Conservation (phyloP, 2,113 vertebrate genomes). For the Dinomys branickii region DNA sequence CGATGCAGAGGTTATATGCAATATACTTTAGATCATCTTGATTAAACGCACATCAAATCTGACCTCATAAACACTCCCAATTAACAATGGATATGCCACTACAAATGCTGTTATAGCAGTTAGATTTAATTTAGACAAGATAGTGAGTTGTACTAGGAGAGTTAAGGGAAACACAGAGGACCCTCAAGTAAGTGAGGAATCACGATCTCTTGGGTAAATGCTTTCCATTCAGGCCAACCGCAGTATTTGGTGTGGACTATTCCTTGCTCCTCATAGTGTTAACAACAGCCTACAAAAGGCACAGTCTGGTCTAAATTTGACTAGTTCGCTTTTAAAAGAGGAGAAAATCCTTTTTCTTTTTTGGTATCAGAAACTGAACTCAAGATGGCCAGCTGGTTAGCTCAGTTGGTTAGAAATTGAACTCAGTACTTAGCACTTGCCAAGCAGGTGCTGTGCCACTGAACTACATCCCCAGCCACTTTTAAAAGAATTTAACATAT, state of each 20-base stretch:
- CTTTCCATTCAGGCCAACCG: constrained; percentile 22
- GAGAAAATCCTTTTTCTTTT: too few species aligned
- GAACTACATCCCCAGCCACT: not conserved
- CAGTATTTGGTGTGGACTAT: not conserved
- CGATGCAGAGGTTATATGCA: constrained; percentile 23
- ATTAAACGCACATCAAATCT: constrained; percentile 57
- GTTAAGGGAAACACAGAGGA: constrained; percentile 17
- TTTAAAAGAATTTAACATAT: constrained; percentile 8
- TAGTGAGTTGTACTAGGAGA: constrained; percentile 20
- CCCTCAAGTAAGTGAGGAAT: constrained; percentile 28
- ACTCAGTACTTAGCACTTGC: too few species aligned
- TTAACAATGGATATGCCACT: constrained; percentile 36
- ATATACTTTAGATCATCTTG: constrained; percentile 34
- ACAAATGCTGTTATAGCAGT: constrained; percentile 42
- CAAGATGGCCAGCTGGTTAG: too few species aligned
- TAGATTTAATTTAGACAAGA: constrained; percentile 58
- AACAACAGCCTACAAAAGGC: not conserved
- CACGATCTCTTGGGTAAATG: not conserved
- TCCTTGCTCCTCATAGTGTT: not conserved
- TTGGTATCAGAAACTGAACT: too few species aligned
- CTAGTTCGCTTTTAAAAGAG: constrained; percentile 13
- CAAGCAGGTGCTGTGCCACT: too few species aligned
- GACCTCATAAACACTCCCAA: not conserved
- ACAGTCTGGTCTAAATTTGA: not conserved
- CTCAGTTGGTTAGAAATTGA: too few species aligned